Evolutionary conservation across 2,797 vertebrate genomes (phyloP).

Genomic region (Clarias laeviceps): DNA sequence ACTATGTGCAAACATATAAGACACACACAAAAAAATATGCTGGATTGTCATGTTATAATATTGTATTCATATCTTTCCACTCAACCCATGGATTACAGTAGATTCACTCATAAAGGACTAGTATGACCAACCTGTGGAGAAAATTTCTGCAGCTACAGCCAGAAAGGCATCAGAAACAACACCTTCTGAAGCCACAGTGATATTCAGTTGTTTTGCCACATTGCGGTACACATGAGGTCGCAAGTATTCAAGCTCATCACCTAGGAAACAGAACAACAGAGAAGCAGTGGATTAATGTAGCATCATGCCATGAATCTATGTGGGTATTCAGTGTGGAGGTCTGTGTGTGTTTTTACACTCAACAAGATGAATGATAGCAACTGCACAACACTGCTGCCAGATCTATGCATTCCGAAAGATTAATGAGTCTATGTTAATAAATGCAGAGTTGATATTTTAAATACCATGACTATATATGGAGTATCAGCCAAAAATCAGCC

Average conservation of each 20-base stretch:
- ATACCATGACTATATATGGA: no score
- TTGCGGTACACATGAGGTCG: constrained; percentile 92
- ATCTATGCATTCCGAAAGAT: background rate
- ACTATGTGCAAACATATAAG: background rate
- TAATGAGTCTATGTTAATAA: background rate
- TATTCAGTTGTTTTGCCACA: constrained; percentile 89
- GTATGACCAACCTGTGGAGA: constrained; percentile 84
- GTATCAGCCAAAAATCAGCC: no score
- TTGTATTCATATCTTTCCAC: background rate
- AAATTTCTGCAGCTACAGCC: constrained; percentile 91
- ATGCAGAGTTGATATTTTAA: background rate
- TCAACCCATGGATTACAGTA: background rate
- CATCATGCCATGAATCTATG: constrained; percentile 1
- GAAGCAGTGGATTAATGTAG: background rate
- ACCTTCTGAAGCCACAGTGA: constrained; percentile 86
- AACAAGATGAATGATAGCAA: background rate
- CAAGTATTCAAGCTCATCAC: constrained; percentile 94
- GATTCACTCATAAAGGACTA: background rate
- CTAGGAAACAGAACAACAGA: constrained; percentile 61
- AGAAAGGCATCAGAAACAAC: constrained; percentile 92
- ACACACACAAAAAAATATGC: background rate
- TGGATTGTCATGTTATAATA: background rate
- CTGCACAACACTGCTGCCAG: background rate
- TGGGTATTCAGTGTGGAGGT: background rate
- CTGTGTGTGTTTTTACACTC: constrained; percentile 1